Conservation (phyloP, 1,140 invertebrate species). For the Drosophila lowei region DNA sequence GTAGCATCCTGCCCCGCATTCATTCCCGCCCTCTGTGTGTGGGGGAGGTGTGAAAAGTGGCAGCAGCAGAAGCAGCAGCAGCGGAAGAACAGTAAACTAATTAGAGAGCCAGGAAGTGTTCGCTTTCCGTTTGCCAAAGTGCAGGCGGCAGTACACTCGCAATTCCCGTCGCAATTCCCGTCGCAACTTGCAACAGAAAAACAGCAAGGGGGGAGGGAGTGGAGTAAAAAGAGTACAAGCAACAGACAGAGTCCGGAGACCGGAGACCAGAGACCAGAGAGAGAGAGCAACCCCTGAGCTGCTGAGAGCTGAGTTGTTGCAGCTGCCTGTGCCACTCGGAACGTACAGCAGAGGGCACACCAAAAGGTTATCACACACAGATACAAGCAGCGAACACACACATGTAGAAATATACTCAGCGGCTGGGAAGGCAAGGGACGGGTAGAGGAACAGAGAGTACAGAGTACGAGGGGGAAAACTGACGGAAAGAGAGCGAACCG, state of each 20-base stretch:
- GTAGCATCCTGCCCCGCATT: constrained; percentile 13
- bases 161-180: no score
- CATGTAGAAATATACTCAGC: constrained; percentile 1
- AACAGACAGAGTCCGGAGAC: not conserved
- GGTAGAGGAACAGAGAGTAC: not conserved
- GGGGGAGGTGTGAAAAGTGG: not conserved
- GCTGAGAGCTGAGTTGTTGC: constrained; percentile 27
- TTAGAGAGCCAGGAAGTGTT: no score
- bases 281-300: constrained; percentile 49
- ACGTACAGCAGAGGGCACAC: constrained; percentile 33
- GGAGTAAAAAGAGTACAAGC: not conserved
- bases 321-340: constrained; percentile 52
- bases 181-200: not conserved
- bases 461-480: constrained; percentile 6
- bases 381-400: constrained; percentile 6
- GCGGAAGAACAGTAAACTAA: no score
- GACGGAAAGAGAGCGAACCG: not conserved
- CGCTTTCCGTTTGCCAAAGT: no score
- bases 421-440: constrained; percentile 2
- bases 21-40: not conserved
- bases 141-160: no score
- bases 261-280: no score
- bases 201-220: no score
- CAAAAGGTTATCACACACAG: constrained; percentile 64
- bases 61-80: no score